Base-by-base conservation (phyloP, 2,113 vertebrate species). In the Aegypius monachus region DNA sequence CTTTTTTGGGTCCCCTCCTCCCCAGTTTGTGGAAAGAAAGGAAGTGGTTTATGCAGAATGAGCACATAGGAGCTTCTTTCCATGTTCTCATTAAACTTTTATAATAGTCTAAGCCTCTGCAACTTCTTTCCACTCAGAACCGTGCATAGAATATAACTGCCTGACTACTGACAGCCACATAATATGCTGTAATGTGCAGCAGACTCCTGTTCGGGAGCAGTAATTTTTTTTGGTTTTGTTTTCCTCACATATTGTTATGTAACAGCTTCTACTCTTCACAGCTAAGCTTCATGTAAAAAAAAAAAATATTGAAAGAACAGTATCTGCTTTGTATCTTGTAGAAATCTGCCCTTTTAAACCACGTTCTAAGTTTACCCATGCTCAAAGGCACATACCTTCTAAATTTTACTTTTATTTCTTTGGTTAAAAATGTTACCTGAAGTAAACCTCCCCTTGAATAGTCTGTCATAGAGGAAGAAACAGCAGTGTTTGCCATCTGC, bases 291-390 rank as follows among this genome's bases (percentile, higher is more conserved):
- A 47, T 31, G 34, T 42, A 6, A 63, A 66, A 56, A 48, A 56
- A 48, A 21, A 88, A 43, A 48, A 17, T 19, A 2, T 1, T 25
- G 15, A 34, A 89, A 80, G 11, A 77, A 53, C 5, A 9, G 13
- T 23, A 52, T n/a, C 34, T 62, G 17, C 27, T 70, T 53, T 67
- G 21, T 38, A 27, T 56, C 45, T 42, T 73, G 27, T 16, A 48
- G 27, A 77, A 45, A 84, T 18, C 29, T 59, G 23, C 16, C 17
- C 14, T 43, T 82, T 62, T 53, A 85, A 71, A 47, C 18, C 13
- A 48, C 0, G 0, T 75, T 74, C 25, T 62, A 48, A 45, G 13
- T 32, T 67, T 9, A 43, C 8, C 7, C 7, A 4, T 56, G 14
- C n/a, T 55, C 43, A 82, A 50, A 81, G 10, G 3, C 47, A 43